These are phyloP conservation scores for Lamprotornis superbus DNA, from an alignment of 2,113 vertebrate genomes.

Conservation along the genomic window DNA sequence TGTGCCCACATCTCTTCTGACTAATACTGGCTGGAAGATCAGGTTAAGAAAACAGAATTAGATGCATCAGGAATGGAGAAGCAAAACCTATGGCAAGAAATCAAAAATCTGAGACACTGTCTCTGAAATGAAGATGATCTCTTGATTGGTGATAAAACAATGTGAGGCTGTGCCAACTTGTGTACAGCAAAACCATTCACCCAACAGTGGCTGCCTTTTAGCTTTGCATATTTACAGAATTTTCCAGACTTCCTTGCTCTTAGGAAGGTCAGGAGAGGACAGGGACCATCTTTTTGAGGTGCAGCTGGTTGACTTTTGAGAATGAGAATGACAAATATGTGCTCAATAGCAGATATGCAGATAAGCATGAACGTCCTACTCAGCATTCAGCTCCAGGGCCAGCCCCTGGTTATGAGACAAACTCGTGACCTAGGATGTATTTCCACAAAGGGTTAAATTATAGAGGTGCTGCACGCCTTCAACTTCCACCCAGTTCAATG, in stretches of 20 bases:
- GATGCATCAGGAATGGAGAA: constrained; percentile 25
- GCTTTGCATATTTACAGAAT: not conserved
- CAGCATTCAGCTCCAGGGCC: constrained; percentile 6
- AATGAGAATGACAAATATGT: constrained; percentile 57
- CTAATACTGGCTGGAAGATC: constrained; percentile 42
- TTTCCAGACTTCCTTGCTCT: not conserved
- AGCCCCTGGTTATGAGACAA: constrained; percentile 6
- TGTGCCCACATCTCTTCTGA: constrained; percentile 35
- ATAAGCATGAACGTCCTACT: constrained; percentile 29
- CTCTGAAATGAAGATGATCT: constrained; percentile 47
- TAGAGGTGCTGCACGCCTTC: not conserved
- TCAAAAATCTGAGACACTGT: constrained; percentile 59
- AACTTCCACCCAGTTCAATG: not conserved
- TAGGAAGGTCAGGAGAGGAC: constrained; percentile 1
- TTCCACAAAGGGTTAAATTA: not conserved
- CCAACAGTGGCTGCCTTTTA: not conserved
- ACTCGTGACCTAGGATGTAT: not conserved
- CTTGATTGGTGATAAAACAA: constrained; percentile 16
- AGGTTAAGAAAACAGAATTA: constrained; percentile 66
- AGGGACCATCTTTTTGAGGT: not conserved
- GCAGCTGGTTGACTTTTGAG: constrained; percentile 30
- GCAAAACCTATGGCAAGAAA: constrained; percentile 57
- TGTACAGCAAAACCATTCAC: not conserved
- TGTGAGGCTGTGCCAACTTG: not conserved
- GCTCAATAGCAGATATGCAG: constrained; percentile 45